phyloP scores from a whole-genome alignment of 1,140 invertebrate genomes.

The Hyles vespertilio region DNA sequence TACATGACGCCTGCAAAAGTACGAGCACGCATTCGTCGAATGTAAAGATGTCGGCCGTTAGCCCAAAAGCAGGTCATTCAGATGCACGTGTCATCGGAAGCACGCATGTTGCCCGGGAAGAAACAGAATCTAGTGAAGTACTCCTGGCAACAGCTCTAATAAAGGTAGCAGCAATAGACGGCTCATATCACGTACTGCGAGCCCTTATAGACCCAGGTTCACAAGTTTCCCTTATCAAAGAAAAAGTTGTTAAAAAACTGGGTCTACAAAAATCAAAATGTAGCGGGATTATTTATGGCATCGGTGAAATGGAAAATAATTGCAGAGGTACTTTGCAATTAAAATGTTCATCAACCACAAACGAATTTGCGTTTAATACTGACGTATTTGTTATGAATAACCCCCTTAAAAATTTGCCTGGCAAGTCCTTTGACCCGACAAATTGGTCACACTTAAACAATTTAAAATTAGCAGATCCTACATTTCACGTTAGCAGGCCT shows the following conservation, averaged over 20 bases:
- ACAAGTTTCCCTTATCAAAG: slow-evolving; percentile 21
- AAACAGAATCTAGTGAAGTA: slow-evolving; percentile 11
- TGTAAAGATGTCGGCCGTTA: too few species aligned
- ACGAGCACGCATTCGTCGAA: not conserved
- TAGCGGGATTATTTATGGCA: slow-evolving; percentile 17
- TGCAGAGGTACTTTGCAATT: slow-evolving; percentile 23
- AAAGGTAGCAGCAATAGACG: slow-evolving; percentile 7
- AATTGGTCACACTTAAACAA: slow-evolving; percentile 21
- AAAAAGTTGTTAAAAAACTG: slow-evolving; percentile 20
- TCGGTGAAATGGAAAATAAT: slow-evolving; percentile 20
- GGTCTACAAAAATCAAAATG: slow-evolving; percentile 14
- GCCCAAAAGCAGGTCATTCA: too few species aligned
- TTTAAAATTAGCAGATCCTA: slow-evolving; percentile 25
- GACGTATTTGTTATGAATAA: slow-evolving; percentile 26
- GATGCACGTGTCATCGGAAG: too few species aligned
- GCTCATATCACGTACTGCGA: slow-evolving; percentile 8
- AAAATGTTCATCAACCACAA: slow-evolving; percentile 9
- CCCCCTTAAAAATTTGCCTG: slow-evolving; percentile 25
- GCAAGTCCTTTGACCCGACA: slow-evolving; percentile 15
- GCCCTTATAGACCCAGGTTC: slow-evolving; percentile 23
- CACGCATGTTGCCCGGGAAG: too few species aligned
- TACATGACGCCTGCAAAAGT: slow-evolving; percentile 20
- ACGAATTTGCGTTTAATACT: slow-evolving; percentile 18
- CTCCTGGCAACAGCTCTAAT: slow-evolving; percentile 22
- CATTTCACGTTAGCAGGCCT: slow-evolving; percentile 22